phyloP scores from a whole-genome alignment of 2,797 vertebrate genomes.

The Ctenopoma kingsleyae region DNA sequence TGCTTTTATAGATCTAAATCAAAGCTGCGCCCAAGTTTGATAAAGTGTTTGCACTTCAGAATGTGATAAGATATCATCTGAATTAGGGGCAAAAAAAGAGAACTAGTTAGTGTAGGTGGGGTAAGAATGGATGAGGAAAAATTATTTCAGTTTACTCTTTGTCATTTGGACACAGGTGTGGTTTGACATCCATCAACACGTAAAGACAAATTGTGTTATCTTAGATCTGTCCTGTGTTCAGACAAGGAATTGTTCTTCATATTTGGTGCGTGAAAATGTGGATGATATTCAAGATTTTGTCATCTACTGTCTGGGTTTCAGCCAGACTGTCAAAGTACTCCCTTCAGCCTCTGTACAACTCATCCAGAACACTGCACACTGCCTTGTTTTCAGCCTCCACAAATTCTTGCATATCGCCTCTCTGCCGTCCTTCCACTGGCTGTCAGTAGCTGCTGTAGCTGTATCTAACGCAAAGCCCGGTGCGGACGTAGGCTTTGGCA shows the following conservation, averaged over 20 bases:
- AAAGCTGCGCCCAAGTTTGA: slow-evolving; percentile 32
- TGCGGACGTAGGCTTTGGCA: slow-evolving; percentile 33
- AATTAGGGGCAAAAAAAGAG: neutral
- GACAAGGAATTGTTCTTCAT: neutral
- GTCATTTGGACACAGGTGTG: neutral
- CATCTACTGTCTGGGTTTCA: slow-evolving; percentile 12
- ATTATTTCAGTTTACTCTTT: neutral
- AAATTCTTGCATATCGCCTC: slow-evolving; percentile 15
- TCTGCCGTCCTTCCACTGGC: slow-evolving; percentile 13
- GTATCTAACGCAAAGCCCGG: slow-evolving; percentile 51
- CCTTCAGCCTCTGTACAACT: slow-evolving; percentile 24
- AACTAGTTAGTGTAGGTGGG: neutral
- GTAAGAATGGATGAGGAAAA: neutral
- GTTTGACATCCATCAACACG: neutral
- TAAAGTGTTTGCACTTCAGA: slow-evolving; percentile 31
- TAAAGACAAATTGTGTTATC: neutral
- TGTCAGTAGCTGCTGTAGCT: slow-evolving; percentile 12
- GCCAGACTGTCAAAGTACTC: slow-evolving; percentile 12
- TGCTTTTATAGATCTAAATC: slow-evolving; percentile 30
- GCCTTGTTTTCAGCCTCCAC: slow-evolving; percentile 34
- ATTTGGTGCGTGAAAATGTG: slow-evolving; percentile 8
- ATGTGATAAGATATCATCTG: neutral
- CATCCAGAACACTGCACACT: slow-evolving; percentile 27
- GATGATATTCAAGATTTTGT: slow-evolving; percentile 11
- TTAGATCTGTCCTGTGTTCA: slow-evolving; percentile 8